These are phyloP conservation scores for Tiliqua scincoides DNA, from an alignment of 2,113 vertebrate species.

Conservation along the genomic window DNA sequence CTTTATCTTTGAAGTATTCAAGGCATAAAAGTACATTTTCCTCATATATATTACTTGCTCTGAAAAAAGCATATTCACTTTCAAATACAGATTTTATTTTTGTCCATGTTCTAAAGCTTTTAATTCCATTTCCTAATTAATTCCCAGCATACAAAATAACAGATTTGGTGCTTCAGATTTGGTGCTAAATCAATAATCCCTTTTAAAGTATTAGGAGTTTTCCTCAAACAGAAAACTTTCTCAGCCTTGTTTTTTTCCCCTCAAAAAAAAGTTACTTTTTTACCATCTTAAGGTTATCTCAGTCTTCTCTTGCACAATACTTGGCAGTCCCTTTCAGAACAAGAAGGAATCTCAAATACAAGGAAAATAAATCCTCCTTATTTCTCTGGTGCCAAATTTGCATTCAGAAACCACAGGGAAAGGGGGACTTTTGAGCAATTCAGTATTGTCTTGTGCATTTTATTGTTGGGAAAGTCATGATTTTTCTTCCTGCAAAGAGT, in stretches of 20 bases:
- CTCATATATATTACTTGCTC: not conserved
- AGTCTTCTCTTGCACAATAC: not conserved
- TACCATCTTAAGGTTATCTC: not conserved
- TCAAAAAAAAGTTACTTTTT: not conserved
- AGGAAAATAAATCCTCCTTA: not conserved
- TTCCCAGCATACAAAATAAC: slow-evolving; percentile 32
- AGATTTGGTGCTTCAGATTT: not conserved
- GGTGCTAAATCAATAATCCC: not conserved
- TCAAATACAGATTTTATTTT: slow-evolving; percentile 40
- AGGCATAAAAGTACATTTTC: slow-evolving; percentile 7
- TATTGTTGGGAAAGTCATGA: not conserved
- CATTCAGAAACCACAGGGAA: not conserved
- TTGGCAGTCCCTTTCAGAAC: not conserved
- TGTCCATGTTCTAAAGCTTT: slow-evolving; percentile 24
- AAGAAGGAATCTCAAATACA: not conserved
- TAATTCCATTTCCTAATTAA: slow-evolving; percentile 42
- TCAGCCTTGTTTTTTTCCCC: not conserved
- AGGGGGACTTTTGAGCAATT: not conserved
- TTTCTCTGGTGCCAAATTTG: not conserved
- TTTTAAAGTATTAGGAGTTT: not conserved
- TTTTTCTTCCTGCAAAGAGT: not conserved
- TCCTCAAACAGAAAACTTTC: not conserved
- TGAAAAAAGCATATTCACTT: not conserved
- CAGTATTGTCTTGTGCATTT: not conserved
- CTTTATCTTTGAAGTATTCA: slow-evolving; percentile 4